These are phyloP conservation scores for Oscheius sp. DNA, from an alignment of 2,888 invertebrate species.

Conservation along the genomic window DNA sequence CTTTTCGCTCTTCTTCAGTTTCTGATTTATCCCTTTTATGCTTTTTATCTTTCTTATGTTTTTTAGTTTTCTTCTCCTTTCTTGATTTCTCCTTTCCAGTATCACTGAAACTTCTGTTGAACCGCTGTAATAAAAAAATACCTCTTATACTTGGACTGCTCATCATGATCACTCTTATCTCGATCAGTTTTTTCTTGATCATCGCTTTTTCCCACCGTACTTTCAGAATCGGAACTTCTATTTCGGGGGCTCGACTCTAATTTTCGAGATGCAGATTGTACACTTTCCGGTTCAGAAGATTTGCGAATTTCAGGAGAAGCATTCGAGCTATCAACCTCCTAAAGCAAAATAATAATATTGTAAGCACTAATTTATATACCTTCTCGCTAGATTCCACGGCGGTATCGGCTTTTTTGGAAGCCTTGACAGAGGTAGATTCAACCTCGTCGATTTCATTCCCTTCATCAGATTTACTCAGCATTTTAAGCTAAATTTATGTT, in stretches of 20 bases:
- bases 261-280: background rate
- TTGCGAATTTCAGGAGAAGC: conserved; percentile 2
- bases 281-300: conserved; percentile 10
- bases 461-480: background rate
- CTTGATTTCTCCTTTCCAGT: conserved; percentile 32
- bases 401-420: background rate
- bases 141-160: background rate
- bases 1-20: conserved; percentile 33
- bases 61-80: conserved; percentile 50
- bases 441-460: background rate
- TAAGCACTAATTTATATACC: background rate
- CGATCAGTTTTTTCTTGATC: conserved; percentile 21
- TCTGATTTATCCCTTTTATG: conserved; percentile 40
- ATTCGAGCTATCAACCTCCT: background rate
- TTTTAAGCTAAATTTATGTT: conserved; percentile 1
- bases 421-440: background rate
- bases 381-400: background rate
- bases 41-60: conserved; percentile 60
- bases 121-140: background rate
- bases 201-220: background rate
- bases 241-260: background rate
- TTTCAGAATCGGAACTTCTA: conserved; percentile 27
- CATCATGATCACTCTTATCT: background rate
- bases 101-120: background rate
- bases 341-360: background rate